Conservation (phyloP, 1,140 invertebrate genomes). For the Hormaphis cornu region DNA sequence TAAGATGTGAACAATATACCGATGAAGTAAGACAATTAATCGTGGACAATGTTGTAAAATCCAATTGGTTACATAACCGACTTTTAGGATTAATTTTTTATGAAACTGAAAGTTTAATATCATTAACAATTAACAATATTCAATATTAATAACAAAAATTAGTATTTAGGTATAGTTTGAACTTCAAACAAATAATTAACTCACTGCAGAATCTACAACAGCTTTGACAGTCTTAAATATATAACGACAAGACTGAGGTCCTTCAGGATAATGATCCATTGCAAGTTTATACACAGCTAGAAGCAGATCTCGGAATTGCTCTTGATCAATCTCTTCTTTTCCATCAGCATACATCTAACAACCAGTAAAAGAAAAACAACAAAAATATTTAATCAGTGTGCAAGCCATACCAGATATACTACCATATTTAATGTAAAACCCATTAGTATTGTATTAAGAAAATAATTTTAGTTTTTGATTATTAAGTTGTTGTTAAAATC, state of each 20-base stretch:
- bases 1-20: slow-evolving; percentile 64
- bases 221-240: slow-evolving; percentile 59
- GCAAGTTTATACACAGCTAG: slow-evolving; percentile 63
- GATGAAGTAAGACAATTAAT: slow-evolving; percentile 64
- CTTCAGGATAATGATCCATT: slow-evolving; percentile 61
- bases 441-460: no score
- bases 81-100: slow-evolving; percentile 60
- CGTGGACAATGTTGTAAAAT: slow-evolving; percentile 63
- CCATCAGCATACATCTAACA: slow-evolving; percentile 47
- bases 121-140: slow-evolving; percentile 17
- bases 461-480: no score
- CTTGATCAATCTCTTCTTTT: slow-evolving; percentile 47
- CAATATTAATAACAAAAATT: slow-evolving; percentile 12
- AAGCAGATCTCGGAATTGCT: slow-evolving; percentile 52
- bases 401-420: not conserved
- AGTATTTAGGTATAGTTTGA: not conserved
- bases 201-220: slow-evolving; percentile 58
- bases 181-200: slow-evolving; percentile 35
- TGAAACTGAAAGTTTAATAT: slow-evolving; percentile 52
- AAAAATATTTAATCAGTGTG: not conserved
- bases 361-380: slow-evolving; percentile 18
- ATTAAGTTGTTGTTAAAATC: no score
- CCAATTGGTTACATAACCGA: slow-evolving; percentile 69
- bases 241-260: slow-evolving; percentile 47
- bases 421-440: not conserved